Conservation (phyloP, 2,888 invertebrate genomes). For the Cephus nigrinus region DNA sequence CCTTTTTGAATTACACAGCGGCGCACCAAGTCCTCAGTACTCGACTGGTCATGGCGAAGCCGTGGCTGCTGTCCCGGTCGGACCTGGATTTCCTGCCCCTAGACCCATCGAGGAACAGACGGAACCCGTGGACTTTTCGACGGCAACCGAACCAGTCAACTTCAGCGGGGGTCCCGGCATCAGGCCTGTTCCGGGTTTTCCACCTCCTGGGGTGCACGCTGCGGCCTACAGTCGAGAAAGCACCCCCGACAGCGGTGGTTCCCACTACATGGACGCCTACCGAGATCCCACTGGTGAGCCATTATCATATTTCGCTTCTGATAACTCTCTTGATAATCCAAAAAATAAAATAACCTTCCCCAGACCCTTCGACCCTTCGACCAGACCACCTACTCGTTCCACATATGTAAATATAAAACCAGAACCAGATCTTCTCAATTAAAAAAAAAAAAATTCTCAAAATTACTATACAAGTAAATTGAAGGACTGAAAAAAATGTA, state of each 20-base stretch:
- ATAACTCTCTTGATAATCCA: neutral
- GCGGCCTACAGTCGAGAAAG: constrained; percentile 84
- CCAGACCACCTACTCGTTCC: no score
- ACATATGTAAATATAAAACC: no score
- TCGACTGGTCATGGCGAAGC: constrained; percentile 67
- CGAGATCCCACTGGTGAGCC: constrained; percentile 84
- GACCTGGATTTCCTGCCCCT: constrained; percentile 70
- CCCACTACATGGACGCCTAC: constrained; percentile 89
- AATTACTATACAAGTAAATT: neutral
- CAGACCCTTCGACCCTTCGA: no score
- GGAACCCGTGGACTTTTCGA: constrained; percentile 79
- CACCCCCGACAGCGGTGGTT: constrained; percentile 89
- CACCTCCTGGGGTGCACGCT: constrained; percentile 71
- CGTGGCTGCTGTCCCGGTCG: constrained; percentile 67
- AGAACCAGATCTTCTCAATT: neutral
- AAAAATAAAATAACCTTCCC: neutral
- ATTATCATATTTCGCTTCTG: constrained; percentile 17
- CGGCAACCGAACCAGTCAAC: constrained; percentile 74
- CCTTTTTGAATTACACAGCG: constrained; percentile 51
- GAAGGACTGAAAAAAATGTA: neutral
- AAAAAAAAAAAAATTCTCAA: neutral
- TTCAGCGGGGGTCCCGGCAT: constrained; percentile 70
- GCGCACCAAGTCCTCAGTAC: constrained; percentile 73
- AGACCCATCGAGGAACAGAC: constrained; percentile 74
- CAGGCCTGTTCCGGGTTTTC: constrained; percentile 70